Base-by-base conservation (phyloP, 2,113 vertebrate genomes). In the Boulengeromyrus knoepffleri region DNA sequence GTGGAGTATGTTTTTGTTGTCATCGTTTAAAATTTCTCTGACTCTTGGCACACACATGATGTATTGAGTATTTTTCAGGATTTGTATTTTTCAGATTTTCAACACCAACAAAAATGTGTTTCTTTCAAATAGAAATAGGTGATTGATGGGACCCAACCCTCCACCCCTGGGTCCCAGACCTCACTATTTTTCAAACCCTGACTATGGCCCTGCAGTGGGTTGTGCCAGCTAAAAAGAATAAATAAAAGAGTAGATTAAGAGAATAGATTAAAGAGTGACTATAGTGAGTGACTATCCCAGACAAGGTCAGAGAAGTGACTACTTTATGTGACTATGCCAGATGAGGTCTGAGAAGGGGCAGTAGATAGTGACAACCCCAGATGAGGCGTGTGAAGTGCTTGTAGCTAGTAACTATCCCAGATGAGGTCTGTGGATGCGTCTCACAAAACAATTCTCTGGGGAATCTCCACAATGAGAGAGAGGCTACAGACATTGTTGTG, bases 401-500 rank as follows among this genome's bases (percentile, higher is more conserved):
- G 8, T 62, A n/a, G 58, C 7, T 62, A 9, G 58, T n/a, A 62
- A n/a, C 58, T 62, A 9, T 56, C 58, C 58, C 58, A 62, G 8
- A 62, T 62, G 58, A 62, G 24, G 58, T n/a, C 24, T 62, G 24
- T 27, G 58, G 24, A 62, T 62, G 58, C 24, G 7, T 62, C 24
- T 62, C 58, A n/a, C 58, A 62, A 62, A 62, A n/a, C 24, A 62
- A 62, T 62, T 62, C 58, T 62, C 58, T 62, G 58, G 58, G 58
- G 58, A 62, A 9, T n/a, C 58, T 9, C 24, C 6, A 62, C 24
- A 62, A 62, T 27, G 24, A 62, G 24, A n/a, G 58, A 62, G 5
- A 62, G 58, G 58, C 58, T 62, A 27, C 3, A 27, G n/a, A 27
- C 2, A 24, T 58, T 91, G 85, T 90, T 92, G 90, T 93, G 92